Base-by-base conservation (phyloP, 1,140 invertebrate genomes). In the Cepaea nemoralis region DNA sequence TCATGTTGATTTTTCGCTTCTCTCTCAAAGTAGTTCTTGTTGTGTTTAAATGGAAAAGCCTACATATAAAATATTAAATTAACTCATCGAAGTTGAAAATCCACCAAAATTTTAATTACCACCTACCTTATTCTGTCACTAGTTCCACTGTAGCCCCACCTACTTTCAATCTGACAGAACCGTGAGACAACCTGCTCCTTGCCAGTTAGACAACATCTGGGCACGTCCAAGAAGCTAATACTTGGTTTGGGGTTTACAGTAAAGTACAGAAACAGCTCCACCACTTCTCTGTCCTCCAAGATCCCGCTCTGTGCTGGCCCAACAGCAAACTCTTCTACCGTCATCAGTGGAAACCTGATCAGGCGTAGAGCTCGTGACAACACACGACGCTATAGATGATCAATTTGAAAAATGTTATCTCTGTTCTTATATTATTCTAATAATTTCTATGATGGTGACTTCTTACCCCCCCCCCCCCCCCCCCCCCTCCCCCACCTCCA, bases 261-360 rank as follows among this genome's bases (percentile, higher is more conserved):
- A 86, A 96, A 96, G 91, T 96, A 95, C 3, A 96, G 93, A 89
- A 97, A 97, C 19, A 97, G 88, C 80, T 95, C 94, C 5, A 97
- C 94, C 14, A 94, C 92, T 90, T 96, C 95, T 82, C 94, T 89
- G 86, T 96, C 95, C 77, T 94, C 94, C 0, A 97, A 91, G 31
- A 97, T 91, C 24, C 95, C 94, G 85, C 88, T 88, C 82, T 92
- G 91, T 31, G 95, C 96, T 16, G 95, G 94, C 10, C 95, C 94
- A 86, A 94, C 93, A 0, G 96, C 96, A 92, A 97, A 97, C 90
- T 97, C 96, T 88, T 96, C 95, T 1, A 96, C 94, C 0, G 94
- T 95, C 96, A 97, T 97, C 5, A 97, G 91, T 5, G 96, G 96
- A 90, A 96, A 97, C 39, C 96, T 92, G 82, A 97, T 94, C 0